A percentile compares a stretch with the other conserved stretches of the same genome.
These are phyloP conservation scores for Oreamnos americanus DNA, from an alignment of 2,113 vertebrate species.

Conservation along the genomic window DNA sequence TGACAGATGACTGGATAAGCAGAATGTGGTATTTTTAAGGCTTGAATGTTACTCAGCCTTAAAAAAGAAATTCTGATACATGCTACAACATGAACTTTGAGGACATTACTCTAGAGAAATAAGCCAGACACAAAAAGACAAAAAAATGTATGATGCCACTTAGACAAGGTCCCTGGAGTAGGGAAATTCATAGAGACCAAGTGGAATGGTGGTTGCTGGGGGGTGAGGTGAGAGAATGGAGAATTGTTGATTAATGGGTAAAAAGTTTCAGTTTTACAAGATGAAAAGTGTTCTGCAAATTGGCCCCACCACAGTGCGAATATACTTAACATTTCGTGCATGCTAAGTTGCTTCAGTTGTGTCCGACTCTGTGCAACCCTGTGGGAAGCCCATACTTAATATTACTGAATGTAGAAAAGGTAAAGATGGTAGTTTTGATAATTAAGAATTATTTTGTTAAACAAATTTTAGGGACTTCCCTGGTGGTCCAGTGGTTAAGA, in stretches of 20 bases:
- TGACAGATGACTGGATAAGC: background rate
- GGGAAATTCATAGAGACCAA: background rate
- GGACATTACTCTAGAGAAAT: background rate
- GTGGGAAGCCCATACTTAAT: background rate
- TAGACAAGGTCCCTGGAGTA: background rate
- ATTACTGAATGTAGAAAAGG: background rate
- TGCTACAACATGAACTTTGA: background rate
- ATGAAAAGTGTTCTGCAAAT: background rate
- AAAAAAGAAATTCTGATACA: background rate
- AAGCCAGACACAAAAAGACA: background rate
- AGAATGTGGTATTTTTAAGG: background rate
- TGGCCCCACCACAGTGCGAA: too few species aligned
- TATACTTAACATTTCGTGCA: rapidly evolving
- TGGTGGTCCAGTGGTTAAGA: background rate
- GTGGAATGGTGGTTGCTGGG: background rate
- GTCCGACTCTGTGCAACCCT: background rate
- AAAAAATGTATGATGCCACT: background rate
- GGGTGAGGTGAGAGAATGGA: background rate
- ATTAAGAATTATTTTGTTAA: background rate
- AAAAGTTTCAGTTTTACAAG: background rate
- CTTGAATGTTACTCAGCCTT: background rate
- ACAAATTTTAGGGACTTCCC: background rate
- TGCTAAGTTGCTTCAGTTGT: background rate
- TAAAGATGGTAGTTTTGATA: background rate
- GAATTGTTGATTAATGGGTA: background rate